phyloP scores from a whole-genome alignment of 2,888 invertebrate species.

The Thymelicus lineola region DNA sequence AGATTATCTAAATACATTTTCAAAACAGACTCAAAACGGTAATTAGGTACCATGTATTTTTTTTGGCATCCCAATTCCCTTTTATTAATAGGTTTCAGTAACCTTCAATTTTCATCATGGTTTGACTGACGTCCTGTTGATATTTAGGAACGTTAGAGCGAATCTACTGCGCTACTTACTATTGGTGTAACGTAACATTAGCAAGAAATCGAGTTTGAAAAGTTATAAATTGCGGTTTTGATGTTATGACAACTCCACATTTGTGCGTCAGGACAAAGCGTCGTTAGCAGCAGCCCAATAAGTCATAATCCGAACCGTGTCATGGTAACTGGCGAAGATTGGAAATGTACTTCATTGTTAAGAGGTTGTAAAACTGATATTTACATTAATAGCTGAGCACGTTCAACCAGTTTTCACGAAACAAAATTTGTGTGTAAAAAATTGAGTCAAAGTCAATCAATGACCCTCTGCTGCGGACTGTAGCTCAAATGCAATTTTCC shows the following conservation, averaged over 20 bases:
- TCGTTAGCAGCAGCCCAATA: constrained; percentile 55
- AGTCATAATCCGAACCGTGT: constrained; percentile 40
- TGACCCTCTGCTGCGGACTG: too few species aligned
- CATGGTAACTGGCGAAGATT: neutral
- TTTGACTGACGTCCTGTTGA: too few species aligned
- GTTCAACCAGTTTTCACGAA: neutral
- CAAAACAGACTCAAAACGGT: too few species aligned
- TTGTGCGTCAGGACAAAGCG: constrained; percentile 24
- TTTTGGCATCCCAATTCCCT: too few species aligned
- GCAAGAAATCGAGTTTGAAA: constrained; percentile 9
- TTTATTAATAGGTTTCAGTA: too few species aligned
- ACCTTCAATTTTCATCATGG: too few species aligned
- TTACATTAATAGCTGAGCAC: neutral
- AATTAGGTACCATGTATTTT: too few species aligned
- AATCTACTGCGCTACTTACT: too few species aligned
- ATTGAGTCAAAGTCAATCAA: neutral
- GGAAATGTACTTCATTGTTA: neutral
- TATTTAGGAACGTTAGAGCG: too few species aligned
- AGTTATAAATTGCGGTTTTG: constrained; percentile 32
- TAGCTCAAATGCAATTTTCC: too few species aligned
- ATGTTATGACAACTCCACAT: constrained; percentile 28
- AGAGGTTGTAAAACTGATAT: neutral
- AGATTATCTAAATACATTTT: too few species aligned
- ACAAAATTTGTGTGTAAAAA: neutral
- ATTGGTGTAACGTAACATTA: too few species aligned